Conservation (phyloP, 2,888 invertebrate species). For the Pristionchus mayeri region DNA sequence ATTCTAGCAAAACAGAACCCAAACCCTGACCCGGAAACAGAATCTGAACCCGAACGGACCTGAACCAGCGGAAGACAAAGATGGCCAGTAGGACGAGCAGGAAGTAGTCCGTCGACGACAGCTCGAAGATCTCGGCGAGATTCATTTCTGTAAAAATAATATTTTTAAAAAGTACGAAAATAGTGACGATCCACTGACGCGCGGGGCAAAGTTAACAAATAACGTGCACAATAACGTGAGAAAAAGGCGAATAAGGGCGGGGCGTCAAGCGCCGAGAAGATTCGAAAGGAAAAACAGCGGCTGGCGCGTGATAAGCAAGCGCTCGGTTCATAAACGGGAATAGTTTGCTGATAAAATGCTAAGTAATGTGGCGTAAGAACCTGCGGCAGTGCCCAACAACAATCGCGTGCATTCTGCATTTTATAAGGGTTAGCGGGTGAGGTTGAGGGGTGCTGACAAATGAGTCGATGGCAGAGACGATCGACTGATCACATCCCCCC, state of each 20-base stretch:
- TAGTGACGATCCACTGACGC: not conserved
- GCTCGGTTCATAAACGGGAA: not conserved
- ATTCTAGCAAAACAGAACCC: too few species aligned
- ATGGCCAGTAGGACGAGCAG: conserved; percentile 67
- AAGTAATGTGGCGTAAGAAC: not conserved
- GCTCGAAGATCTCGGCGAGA: conserved; percentile 61
- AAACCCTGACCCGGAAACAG: too few species aligned
- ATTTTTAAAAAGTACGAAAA: not conserved
- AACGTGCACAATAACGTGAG: not conserved
- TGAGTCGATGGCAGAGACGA: not conserved
- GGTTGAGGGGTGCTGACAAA: not conserved
- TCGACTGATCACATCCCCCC: not conserved
- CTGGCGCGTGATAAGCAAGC: conserved; percentile 8
- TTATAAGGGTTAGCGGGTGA: not conserved
- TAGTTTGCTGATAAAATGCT: not conserved
- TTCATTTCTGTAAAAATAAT: conserved; percentile 51
- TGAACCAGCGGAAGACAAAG: conserved; percentile 69
- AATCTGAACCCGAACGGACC: too few species aligned
- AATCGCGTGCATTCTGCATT: not conserved
- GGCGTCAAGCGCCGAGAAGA: not conserved
- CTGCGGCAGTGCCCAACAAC: too few species aligned
- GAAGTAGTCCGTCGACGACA: conserved; percentile 65
- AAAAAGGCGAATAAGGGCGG: not conserved
- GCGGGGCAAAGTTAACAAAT: not conserved
- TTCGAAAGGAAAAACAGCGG: not conserved